Conservation (phyloP, 2,113 vertebrate species). For the Diglossa brunneiventris region DNA sequence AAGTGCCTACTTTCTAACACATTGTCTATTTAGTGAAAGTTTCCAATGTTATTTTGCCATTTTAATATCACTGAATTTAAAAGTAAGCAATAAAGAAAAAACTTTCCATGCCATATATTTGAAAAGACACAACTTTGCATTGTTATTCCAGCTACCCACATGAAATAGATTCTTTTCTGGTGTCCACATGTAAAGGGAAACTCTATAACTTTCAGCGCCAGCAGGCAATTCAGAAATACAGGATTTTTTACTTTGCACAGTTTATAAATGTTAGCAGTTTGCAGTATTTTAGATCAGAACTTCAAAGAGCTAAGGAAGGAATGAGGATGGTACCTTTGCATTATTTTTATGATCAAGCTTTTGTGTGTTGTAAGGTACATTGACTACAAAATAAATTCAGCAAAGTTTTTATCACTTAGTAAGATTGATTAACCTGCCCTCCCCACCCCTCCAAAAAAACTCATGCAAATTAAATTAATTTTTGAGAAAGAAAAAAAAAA, state of each 20-base stretch:
- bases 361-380: constrained; percentile 32
- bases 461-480: not conserved
- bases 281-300: constrained; percentile 29
- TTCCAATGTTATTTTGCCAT: not conserved
- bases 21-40: not conserved
- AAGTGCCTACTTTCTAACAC: not conserved
- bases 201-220: constrained; percentile 28
- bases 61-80: not conserved
- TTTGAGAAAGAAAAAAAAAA: not conserved
- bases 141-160: constrained; percentile 31
- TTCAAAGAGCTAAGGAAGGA: constrained; percentile 29
- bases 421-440: not conserved
- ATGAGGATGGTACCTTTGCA: constrained; percentile 31
- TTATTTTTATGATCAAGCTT: constrained; percentile 48
- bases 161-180: constrained; percentile 1
- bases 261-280: constrained; percentile 6
- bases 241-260: constrained; percentile 6
- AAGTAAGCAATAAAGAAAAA: not conserved
- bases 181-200: not conserved
- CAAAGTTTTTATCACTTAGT: not conserved
- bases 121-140: not conserved
- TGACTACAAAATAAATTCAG: too few relatives aligned
- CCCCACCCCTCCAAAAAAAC: accelerated
- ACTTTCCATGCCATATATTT: not conserved
- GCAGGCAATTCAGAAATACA: constrained; percentile 63